Base-by-base conservation (phyloP, 2,888 invertebrate genomes). In the Hermaeophaga mercurialis region DNA sequence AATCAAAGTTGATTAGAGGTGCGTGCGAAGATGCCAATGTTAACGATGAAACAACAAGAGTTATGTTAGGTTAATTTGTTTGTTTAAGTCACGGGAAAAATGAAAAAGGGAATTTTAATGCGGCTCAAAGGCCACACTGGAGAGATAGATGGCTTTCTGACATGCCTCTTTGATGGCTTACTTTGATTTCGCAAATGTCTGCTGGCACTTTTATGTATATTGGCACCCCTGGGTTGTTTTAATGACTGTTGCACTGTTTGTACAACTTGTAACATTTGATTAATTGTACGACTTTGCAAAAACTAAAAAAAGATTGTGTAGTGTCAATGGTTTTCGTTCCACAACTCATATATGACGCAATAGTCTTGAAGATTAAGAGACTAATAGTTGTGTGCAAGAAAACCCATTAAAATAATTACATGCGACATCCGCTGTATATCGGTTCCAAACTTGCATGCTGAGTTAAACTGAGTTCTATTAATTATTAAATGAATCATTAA, bases 21-120 rank as follows among this genome's bases (percentile, higher is more conserved):
- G 60, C 60, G 60, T 57, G 60, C 48, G 26, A 43, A 38, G 38
- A 38, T 63, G 62, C 57, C 63, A 66, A 58, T 67, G 68, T 69
- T 69, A 61, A 64, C 62, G 55, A 59, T 48, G 58, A 59, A 52
- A 60, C 63, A 67, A 67, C 65, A 68, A 72, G 69, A 70, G 70
- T 69, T 71, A 73, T 71, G 69, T 60, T 59, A 62, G 64, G 68
- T 68, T 75, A 75, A 76, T 75, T 74, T 75, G 74, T 75, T 74
- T 73, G 70, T 68, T 71, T 70, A 67, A 70, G 67, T 67, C 68
- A 70, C 67, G 70, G 67, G 70, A 70, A 70, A 73, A 70, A 68
- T 69, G 63, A 65, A 65, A 67, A 66, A 63, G 64, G 60, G 70
- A 70, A 69, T 68, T 67, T 69, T 70, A 72, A 70, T 69, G 69